Percentiles rank a stretch among this genome's conserved stretches.
Conservation (phyloP, 2,888 invertebrate species). For the Atherix ibis region DNA sequence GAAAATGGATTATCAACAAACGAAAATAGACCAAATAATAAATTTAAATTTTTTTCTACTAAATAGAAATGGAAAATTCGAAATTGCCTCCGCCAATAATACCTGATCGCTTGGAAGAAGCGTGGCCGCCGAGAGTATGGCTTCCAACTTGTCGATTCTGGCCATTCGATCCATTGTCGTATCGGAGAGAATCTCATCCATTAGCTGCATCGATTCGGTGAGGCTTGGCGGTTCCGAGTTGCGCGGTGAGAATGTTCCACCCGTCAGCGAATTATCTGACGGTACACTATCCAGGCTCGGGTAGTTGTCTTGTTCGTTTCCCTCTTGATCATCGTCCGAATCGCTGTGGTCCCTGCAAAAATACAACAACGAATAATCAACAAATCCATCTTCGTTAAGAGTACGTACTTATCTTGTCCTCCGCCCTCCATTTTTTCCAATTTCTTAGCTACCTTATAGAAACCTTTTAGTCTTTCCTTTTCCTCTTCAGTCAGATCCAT, state of each 20-base stretch:
- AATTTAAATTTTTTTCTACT: background rate
- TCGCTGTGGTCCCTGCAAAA: slow-evolving; percentile 47
- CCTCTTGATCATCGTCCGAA: slow-evolving; percentile 54
- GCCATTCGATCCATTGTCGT: slow-evolving; percentile 69
- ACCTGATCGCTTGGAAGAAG: slow-evolving; percentile 45
- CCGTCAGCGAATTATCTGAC: slow-evolving; percentile 49
- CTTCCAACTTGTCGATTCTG: slow-evolving; percentile 74
- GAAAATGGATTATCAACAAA: no score
- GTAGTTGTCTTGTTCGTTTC: slow-evolving; percentile 55
- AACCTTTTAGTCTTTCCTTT: slow-evolving; percentile 78
- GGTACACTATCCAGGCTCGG: slow-evolving; percentile 66
- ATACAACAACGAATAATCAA: slow-evolving; percentile 4
- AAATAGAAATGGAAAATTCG: background rate
- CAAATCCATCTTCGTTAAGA: slow-evolving; percentile 4
- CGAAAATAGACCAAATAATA: no score
- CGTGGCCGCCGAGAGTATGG: slow-evolving; percentile 66
- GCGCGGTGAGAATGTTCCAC: slow-evolving; percentile 53
- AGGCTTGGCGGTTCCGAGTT: slow-evolving; percentile 66
- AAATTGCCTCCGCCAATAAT: background rate
- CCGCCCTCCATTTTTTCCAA: slow-evolving; percentile 76
- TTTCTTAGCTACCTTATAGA: slow-evolving; percentile 83
- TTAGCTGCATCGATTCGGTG: slow-evolving; percentile 79
- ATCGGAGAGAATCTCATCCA: slow-evolving; percentile 71
- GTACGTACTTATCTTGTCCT: slow-evolving; percentile 45
- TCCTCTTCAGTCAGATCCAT: slow-evolving; percentile 84